Evolutionary conservation across 64 coral and sea anemone genomes (phyloP).

Genomic region (Acropora tenuis): DNA sequence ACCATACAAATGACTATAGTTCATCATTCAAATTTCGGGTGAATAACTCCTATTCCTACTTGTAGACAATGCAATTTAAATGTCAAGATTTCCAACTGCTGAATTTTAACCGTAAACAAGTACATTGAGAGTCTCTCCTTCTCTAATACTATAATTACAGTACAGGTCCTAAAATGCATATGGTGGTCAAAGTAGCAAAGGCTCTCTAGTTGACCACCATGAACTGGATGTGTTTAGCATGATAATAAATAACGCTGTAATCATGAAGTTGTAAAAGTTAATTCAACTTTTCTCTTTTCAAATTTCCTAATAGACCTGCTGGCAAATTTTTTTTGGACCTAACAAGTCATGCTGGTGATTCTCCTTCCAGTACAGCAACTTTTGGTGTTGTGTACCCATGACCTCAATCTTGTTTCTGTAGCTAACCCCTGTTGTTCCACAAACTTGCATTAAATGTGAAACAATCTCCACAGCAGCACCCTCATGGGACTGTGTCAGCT

Average conservation of each 20-base stretch:
- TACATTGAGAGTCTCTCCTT: neutral
- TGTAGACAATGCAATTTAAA: neutral
- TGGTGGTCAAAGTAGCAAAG: no score
- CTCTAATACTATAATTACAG: no score
- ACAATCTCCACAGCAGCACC: neutral
- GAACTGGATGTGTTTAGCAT: no score
- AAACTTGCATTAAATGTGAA: neutral
- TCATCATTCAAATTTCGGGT: neutral
- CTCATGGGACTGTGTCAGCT: neutral
- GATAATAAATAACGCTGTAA: neutral
- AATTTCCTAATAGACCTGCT: neutral
- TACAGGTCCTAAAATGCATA: no score
- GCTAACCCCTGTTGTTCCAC: neutral
- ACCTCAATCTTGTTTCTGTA: neutral
- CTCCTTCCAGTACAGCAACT: neutral
- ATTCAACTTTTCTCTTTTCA: neutral
- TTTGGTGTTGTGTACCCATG: neutral
- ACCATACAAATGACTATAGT: neutral
- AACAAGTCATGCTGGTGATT: neutral
- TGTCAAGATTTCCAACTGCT: neutral
- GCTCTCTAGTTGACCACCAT: no score
- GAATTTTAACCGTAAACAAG: neutral
- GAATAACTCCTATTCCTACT: neutral
- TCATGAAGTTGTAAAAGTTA: neutral
- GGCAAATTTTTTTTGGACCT: neutral